Percentiles rank a stretch among this genome's conserved stretches.
Conservation (phyloP, 2,113 vertebrate species). For the Anguilla japonica region DNA sequence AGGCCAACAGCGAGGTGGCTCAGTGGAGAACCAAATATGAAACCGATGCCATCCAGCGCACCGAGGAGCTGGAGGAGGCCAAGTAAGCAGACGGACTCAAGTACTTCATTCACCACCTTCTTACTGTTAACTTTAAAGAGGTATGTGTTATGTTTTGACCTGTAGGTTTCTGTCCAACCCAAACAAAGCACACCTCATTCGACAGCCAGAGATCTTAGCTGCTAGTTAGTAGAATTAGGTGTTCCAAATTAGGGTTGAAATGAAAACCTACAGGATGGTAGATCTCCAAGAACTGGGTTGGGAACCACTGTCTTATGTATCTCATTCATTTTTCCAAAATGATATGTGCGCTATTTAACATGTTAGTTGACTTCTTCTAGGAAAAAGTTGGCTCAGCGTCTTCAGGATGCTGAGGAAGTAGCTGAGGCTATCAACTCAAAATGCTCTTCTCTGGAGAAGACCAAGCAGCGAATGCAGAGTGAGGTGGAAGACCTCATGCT, state of each 20-base stretch:
- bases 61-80: constrained; percentile 83
- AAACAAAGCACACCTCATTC: too few relatives aligned
- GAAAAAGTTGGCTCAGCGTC: constrained; percentile 57
- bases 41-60: constrained; percentile 81
- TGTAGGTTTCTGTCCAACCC: too few relatives aligned
- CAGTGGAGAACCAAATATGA: constrained; percentile 87
- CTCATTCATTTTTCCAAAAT: not conserved
- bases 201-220: too few relatives aligned
- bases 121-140: too few relatives aligned
- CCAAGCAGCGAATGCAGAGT: constrained; percentile 58
- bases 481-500: constrained; percentile 57
- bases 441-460: constrained; percentile 65
- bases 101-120: too few relatives aligned
- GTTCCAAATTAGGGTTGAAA: too few relatives aligned
- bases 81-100: constrained; percentile 51
- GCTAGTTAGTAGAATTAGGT: too few relatives aligned
- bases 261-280: too few relatives aligned
- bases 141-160: too few relatives aligned
- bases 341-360: not conserved
- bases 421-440: constrained; percentile 58
- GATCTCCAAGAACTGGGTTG: too few relatives aligned
- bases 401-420: constrained; percentile 64
- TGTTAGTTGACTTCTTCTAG: constrained; percentile 35
- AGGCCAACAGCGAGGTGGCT: constrained; percentile 65
- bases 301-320: not conserved